Percentiles rank a stretch among this genome's conserved stretches.
These are phyloP conservation scores for Neoascia interrupta DNA, from an alignment of 2,888 invertebrate genomes.

Conservation along the genomic window DNA sequence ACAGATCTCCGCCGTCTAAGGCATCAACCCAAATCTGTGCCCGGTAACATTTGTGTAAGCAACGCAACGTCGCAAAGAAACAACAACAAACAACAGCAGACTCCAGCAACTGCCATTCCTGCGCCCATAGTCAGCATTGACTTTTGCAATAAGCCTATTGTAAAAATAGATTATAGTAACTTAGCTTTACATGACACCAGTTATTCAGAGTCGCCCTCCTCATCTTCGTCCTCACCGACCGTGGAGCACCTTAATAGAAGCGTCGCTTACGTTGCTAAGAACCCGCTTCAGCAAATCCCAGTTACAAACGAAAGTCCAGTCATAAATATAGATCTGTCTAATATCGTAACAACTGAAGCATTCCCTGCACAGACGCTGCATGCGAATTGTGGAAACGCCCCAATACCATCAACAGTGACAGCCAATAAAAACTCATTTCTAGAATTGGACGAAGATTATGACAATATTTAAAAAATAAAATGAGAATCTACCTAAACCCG, in stretches of 20 bases:
- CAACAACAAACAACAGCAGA: slow-evolving; percentile 37
- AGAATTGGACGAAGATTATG: slow-evolving; percentile 80
- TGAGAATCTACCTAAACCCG: too few relatives aligned
- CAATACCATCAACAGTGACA: slow-evolving; percentile 30
- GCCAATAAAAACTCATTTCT: slow-evolving; percentile 73
- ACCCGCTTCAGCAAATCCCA: slow-evolving; percentile 45
- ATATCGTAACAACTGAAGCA: slow-evolving; percentile 74
- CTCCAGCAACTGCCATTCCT: slow-evolving; percentile 75
- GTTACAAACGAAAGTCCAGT: slow-evolving; percentile 73
- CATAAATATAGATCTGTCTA: slow-evolving; percentile 78
- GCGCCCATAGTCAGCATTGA: slow-evolving; percentile 78
- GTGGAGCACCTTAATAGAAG: slow-evolving; percentile 26
- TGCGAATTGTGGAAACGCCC: slow-evolving; percentile 36
- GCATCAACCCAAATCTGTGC: slow-evolving; percentile 73
- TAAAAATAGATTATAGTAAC: slow-evolving; percentile 80
- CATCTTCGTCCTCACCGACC: slow-evolving; percentile 55
- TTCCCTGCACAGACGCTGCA: slow-evolving; percentile 33
- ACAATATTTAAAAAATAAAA: slow-evolving; percentile 79
- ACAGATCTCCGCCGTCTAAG: slow-evolving; percentile 69
- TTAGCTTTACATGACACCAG: slow-evolving; percentile 72
- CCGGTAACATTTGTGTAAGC: slow-evolving; percentile 50
- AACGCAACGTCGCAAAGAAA: slow-evolving; percentile 59
- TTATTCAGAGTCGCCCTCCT: slow-evolving; percentile 52
- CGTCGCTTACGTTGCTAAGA: slow-evolving; percentile 17
- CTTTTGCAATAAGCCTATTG: slow-evolving; percentile 77